phyloP scores from a whole-genome alignment of 1,140 invertebrate genomes.

The Diprion similis region DNA sequence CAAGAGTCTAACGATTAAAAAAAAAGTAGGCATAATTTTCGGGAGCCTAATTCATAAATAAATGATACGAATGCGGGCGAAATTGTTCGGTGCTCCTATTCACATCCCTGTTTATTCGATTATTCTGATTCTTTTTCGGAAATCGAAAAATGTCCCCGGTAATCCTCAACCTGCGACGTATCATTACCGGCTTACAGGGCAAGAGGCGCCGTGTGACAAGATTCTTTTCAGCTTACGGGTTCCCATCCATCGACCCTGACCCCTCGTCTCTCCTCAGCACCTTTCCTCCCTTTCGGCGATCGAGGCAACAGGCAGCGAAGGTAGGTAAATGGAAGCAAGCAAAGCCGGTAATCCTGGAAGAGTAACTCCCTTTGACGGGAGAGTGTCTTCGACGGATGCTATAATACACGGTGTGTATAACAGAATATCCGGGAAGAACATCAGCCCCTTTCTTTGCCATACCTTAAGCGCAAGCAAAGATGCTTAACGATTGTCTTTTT shows the following conservation, averaged over 20 bases:
- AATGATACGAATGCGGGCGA: no score
- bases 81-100: no score
- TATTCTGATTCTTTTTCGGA: no score
- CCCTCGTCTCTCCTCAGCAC: neutral
- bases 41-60: no score
- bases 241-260: neutral
- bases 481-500: neutral
- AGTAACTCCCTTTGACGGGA: neutral
- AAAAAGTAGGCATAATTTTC: no score
- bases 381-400: neutral
- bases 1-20: no score
- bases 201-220: slow-evolving; percentile 4
- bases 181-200: slow-evolving; percentile 37
- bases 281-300: neutral
- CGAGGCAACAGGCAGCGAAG: neutral
- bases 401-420: neutral
- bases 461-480: neutral
- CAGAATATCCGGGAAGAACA: neutral
- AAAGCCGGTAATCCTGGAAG: neutral
- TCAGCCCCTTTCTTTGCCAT: neutral
- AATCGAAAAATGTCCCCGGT: slow-evolving; percentile 10
- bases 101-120: no score
- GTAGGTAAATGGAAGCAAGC: neutral
- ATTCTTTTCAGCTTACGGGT: neutral
- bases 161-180: slow-evolving; percentile 41